Conservation (phyloP, 2,113 vertebrate genomes). For the Beaufortia kweichowensis region DNA sequence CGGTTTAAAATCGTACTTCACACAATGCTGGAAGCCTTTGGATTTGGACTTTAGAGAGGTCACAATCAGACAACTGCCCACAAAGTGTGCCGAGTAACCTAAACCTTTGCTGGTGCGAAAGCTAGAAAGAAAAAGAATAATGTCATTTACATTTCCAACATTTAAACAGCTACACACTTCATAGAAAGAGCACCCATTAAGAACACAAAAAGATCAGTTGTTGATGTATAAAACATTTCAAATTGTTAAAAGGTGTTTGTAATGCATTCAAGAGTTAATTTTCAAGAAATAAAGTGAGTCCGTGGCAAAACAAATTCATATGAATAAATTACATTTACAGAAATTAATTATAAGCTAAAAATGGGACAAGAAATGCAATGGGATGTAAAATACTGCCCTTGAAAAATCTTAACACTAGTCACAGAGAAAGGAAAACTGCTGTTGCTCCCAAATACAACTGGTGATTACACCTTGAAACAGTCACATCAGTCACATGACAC, state of each 20-base stretch:
- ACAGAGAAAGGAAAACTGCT: background rate
- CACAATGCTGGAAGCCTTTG: conserved; percentile 98
- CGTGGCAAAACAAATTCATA: conserved; percentile 53
- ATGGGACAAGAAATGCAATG: conserved; percentile 52
- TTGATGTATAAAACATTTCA: too few relatives aligned
- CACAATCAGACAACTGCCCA: conserved; percentile 94
- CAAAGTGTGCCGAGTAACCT: conserved; percentile 98
- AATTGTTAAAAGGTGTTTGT: too few relatives aligned
- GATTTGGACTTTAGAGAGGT: conserved; percentile 97
- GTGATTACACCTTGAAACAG: too few relatives aligned
- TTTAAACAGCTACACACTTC: background rate
- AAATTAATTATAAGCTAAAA: conserved; percentile 62
- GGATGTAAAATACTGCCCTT: conserved; percentile 49
- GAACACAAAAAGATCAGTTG: conserved; percentile 46
- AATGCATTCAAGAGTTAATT: too few relatives aligned
- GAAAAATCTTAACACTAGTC: background rate
- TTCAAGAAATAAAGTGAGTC: too few relatives aligned
- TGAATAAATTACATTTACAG: conserved; percentile 64
- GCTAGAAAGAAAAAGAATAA: conserved; percentile 66
- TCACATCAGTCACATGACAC: too few relatives aligned
- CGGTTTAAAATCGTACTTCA: conserved; percentile 98
- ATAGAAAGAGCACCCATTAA: background rate
- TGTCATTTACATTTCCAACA: conserved; percentile 8
- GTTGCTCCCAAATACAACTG: too few relatives aligned
- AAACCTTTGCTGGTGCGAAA: conserved; percentile 97